phyloP scores from a whole-genome alignment of 2,797 vertebrate species.

The Catharus ustulatus region DNA sequence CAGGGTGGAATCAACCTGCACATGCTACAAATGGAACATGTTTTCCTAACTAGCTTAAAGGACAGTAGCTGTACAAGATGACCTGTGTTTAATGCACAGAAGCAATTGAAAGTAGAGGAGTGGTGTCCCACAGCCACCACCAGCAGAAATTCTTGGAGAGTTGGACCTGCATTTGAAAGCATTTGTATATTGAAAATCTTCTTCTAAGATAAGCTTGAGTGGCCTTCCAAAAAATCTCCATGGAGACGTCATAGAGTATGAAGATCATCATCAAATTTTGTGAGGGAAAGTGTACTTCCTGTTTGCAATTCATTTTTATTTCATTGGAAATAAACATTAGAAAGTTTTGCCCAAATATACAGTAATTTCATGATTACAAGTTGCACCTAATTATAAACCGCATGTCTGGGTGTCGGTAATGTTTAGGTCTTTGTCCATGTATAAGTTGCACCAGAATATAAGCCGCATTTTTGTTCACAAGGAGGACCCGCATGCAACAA shows the following conservation, averaged over 20 bases:
- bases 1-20: not conserved
- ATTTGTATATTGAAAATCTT: not conserved
- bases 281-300: not conserved
- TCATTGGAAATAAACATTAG: not conserved
- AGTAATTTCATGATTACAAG: too few relatives aligned
- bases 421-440: too few relatives aligned
- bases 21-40: slow-evolving; percentile 5
- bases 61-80: not conserved
- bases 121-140: not conserved
- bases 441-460: too few relatives aligned
- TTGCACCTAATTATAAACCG: too few relatives aligned
- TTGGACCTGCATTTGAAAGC: not conserved
- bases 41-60: slow-evolving; percentile 40
- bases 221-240: not conserved
- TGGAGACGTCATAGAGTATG: not conserved
- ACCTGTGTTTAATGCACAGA: not conserved
- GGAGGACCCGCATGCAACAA: too few relatives aligned
- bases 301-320: not conserved
- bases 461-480: too few relatives aligned
- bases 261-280: not conserved
- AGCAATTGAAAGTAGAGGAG: not conserved
- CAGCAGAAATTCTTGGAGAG: not conserved
- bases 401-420: too few relatives aligned
- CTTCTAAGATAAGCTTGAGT: not conserved
- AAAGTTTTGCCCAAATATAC: not conserved